Evolutionary conservation across 1,140 invertebrate species (phyloP).

Genomic region (Calosoma granatense): DNA sequence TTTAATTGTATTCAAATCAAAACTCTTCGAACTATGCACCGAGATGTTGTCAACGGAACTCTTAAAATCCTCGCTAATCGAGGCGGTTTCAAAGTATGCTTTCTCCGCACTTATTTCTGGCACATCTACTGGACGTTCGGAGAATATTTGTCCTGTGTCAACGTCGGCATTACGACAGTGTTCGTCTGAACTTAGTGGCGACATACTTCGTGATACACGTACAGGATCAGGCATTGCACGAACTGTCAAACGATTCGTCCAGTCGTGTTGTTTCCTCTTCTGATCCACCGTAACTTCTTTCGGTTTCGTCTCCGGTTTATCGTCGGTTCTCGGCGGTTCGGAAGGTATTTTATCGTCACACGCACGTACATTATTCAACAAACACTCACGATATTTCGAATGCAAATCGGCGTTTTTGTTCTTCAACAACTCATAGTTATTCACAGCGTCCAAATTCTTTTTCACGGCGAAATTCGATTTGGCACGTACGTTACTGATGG

Average conservation of each 20-base stretch:
- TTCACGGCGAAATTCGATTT: not conserved
- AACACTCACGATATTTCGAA: not conserved
- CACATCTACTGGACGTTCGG: constrained; percentile 31
- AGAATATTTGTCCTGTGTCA: constrained; percentile 18
- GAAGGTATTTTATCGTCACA: constrained; percentile 12
- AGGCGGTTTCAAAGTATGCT: constrained; percentile 21
- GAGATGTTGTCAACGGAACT: constrained; percentile 41
- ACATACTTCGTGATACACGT: not conserved
- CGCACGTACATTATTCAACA: constrained; percentile 17
- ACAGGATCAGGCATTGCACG: constrained; percentile 17
- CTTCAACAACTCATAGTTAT: too few relatives aligned
- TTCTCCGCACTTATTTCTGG: constrained; percentile 16
- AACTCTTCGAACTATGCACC: constrained; percentile 41
- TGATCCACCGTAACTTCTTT: too few relatives aligned
- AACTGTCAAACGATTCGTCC: constrained; percentile 16
- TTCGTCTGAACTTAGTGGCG: constrained; percentile 11
- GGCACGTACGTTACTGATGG: not conserved
- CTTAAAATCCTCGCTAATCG: constrained; percentile 20
- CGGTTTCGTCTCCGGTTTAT: too few relatives aligned
- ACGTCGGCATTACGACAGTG: constrained; percentile 13
- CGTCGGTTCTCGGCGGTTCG: too few relatives aligned
- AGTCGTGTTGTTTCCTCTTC: not conserved
- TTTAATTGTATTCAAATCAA: constrained; percentile 29
- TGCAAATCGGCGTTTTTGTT: too few relatives aligned
- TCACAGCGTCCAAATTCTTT: not conserved